phyloP scores from a whole-genome alignment of 2,113 vertebrate species.

The Eclectus roratus region DNA sequence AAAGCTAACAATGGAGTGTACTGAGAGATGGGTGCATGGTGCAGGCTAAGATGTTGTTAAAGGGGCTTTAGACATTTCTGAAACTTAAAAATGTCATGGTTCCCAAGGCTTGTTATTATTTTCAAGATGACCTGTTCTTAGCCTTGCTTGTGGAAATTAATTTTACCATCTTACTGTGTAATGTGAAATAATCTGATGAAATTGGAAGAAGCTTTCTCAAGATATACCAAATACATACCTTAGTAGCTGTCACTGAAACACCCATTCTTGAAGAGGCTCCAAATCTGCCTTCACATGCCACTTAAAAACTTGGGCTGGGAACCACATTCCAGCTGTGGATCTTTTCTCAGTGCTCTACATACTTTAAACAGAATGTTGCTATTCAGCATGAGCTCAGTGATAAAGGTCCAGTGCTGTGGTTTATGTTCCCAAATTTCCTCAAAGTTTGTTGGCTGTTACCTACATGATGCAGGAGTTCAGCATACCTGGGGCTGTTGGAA shows the following conservation, averaged over 20 bases:
- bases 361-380: neutral
- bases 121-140: neutral
- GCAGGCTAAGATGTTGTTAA: neutral
- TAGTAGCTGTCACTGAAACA: neutral
- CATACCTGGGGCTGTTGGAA: neutral
- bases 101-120: neutral
- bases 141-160: neutral
- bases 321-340: neutral
- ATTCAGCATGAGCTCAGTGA: neutral
- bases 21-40: neutral
- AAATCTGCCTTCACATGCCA: neutral
- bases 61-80: neutral
- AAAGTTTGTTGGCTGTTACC: neutral
- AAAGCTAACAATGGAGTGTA: neutral
- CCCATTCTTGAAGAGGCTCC: neutral
- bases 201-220: neutral
- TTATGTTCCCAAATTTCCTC: neutral
- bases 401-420: neutral
- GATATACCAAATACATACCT: neutral
- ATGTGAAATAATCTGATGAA: neutral
- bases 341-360: neutral
- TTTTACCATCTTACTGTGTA: neutral
- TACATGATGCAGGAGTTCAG: neutral
- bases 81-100: neutral
- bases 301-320: neutral